Evolutionary conservation across 2,888 invertebrate genomes (phyloP).

Genomic region (Apamea crenata): DNA sequence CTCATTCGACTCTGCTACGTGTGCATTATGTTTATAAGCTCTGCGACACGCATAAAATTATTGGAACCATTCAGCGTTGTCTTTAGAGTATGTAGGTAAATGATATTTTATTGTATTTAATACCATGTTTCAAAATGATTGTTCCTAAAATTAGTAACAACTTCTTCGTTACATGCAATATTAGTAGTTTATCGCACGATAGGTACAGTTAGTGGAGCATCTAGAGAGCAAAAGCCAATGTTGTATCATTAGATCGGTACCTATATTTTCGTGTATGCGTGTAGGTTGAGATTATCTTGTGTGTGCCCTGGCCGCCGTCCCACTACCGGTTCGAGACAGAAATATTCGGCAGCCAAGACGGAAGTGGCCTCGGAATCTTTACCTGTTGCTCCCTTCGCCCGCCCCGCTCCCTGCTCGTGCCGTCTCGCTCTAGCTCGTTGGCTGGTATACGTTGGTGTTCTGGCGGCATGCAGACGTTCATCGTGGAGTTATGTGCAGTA

Average conservation of each 20-base stretch:
- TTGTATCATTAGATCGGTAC: conserved; percentile 54
- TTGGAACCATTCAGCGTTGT: conserved; percentile 33
- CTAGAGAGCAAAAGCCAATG: conserved; percentile 29
- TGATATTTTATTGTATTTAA: conserved; percentile 3
- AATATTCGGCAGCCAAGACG: conserved; percentile 91
- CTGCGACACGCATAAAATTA: conserved; percentile 71
- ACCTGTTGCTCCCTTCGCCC: conserved; percentile 90
- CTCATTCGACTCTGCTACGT: conserved; percentile 80
- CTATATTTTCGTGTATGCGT: conserved; percentile 68
- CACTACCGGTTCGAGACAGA: conserved; percentile 91
- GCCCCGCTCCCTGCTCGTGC: conserved; percentile 79
- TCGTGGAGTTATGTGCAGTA: conserved; percentile 85
- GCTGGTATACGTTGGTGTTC: conserved; percentile 71
- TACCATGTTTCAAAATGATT: background rate
- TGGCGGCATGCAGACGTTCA: conserved; percentile 79
- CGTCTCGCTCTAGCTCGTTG: conserved; percentile 81
- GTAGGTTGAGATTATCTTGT: conserved; percentile 79
- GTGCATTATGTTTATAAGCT: conserved; percentile 74
- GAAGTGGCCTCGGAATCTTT: conserved; percentile 91
- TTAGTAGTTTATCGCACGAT: conserved; percentile 42
- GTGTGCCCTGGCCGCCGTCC: conserved; percentile 88
- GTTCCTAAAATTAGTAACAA: background rate
- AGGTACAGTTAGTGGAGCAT: conserved; percentile 38
- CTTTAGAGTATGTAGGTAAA: conserved; percentile 15
- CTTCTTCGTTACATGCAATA: conserved; percentile 33